Percentiles rank a stretch among this genome's conserved stretches.
phyloP scores from a whole-genome alignment of 2,888 invertebrate genomes.

The Yponomeuta malinellus region DNA sequence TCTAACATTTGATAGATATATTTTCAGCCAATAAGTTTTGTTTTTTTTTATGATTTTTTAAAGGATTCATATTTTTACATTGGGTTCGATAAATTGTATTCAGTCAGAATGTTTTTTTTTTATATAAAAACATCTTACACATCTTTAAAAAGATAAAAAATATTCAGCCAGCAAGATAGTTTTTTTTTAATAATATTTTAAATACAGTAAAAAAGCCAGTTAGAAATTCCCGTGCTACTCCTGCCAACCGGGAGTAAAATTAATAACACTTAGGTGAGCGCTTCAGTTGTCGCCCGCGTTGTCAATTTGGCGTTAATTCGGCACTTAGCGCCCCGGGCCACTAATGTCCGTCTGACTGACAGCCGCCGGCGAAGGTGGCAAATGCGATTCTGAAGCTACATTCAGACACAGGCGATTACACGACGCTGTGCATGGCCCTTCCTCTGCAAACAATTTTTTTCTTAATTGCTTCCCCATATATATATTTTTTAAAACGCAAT shows the following conservation, averaged over 20 bases:
- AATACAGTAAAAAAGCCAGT: neutral
- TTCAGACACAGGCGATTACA: neutral
- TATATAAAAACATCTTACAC: too few species aligned
- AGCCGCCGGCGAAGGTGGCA: slow-evolving; percentile 19
- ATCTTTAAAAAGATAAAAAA: too few species aligned
- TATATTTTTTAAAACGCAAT: too few species aligned
- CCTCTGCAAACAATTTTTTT: neutral
- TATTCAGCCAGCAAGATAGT: neutral
- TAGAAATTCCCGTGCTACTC: neutral
- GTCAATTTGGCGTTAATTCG: slow-evolving; percentile 12
- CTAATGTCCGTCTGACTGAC: slow-evolving; percentile 32
- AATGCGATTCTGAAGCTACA: neutral
- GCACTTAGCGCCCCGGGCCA: slow-evolving; percentile 28
- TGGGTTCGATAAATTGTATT: too few species aligned
- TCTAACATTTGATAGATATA: too few species aligned
- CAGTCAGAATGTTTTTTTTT: too few species aligned
- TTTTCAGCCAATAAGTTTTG: too few species aligned
- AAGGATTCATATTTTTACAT: too few species aligned
- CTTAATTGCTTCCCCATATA: too few species aligned
- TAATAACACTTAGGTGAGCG: neutral
- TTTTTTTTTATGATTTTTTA: too few species aligned
- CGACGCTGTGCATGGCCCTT: neutral
- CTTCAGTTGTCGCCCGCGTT: slow-evolving; percentile 1
- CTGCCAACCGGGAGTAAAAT: neutral
- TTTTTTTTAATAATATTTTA: neutral